Evolutionary conservation across 35 echinoderm and acorn worm genomes (phyloP).

Genomic region (Apostichopus californicus): DNA sequence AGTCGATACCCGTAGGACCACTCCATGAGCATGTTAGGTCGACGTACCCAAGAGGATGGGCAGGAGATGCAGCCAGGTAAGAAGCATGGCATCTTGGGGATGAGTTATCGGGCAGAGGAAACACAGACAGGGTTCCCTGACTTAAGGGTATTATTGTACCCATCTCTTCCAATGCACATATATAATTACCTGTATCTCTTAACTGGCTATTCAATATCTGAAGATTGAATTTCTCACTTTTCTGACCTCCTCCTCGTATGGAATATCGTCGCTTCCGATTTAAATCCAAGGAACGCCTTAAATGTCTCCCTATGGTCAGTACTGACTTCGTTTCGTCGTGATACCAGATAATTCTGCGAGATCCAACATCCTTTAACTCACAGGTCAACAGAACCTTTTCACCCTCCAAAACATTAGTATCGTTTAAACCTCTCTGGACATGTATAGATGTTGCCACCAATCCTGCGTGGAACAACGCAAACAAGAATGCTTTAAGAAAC

Average conservation of each 20-base stretch:
- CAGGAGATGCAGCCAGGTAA: neutral
- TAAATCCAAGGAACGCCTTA: neutral
- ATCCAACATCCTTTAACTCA: neutral
- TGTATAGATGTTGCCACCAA: neutral
- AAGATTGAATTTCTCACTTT: neutral
- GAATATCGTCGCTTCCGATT: neutral
- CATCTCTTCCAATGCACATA: neutral
- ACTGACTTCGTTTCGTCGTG: neutral
- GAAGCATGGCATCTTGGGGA: neutral
- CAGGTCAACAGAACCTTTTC: conserved; percentile 7
- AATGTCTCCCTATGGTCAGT: neutral
- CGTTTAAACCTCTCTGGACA: neutral
- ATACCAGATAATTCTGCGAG: neutral
- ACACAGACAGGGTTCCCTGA: neutral
- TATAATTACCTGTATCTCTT: conserved; percentile 8
- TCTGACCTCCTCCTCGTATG: neutral
- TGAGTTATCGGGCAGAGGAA: neutral
- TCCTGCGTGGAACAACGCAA: neutral
- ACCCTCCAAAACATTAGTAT: conserved; percentile 3
- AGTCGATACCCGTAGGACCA: neutral
- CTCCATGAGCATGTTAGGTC: conserved; percentile 6
- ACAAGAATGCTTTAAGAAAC: neutral
- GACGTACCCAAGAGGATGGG: neutral
- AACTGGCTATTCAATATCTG: neutral
- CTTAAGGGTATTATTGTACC: neutral